These are phyloP conservation scores for Medauroidea extradentata DNA, from an alignment of 1,140 invertebrate genomes.

Conservation along the genomic window DNA sequence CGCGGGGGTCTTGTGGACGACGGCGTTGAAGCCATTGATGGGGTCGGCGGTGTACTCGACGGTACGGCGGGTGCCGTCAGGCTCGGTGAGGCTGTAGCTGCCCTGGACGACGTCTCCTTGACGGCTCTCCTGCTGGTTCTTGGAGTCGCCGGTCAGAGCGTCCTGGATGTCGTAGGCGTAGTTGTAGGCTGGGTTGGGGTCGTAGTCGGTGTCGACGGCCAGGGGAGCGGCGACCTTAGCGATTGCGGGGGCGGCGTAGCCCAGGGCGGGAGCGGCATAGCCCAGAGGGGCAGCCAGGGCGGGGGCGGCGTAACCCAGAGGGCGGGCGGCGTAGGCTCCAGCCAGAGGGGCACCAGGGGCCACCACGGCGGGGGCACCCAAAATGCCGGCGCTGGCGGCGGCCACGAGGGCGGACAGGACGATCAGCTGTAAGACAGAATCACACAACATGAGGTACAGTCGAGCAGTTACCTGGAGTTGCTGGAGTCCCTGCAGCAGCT, in stretches of 20 bases:
- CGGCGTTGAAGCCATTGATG: conserved; percentile 25
- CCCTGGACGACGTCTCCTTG: conserved; percentile 20
- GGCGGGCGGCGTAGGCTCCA: not conserved
- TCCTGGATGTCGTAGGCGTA: conserved; percentile 19
- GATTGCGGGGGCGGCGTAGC: not conserved
- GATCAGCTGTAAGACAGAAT: too few relatives aligned
- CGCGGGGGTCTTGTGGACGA: conserved; percentile 14
- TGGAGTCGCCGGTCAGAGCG: conserved; percentile 19
- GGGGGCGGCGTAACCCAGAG: conserved; percentile 1
- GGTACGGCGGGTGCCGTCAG: conserved; percentile 19
- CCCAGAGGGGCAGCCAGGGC: conserved; percentile 8
- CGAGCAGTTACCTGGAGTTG: too few relatives aligned
- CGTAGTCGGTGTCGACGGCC: conserved; percentile 20
- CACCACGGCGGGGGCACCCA: conserved; percentile 19
- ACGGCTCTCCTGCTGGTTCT: conserved; percentile 17
- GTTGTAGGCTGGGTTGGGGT: conserved; percentile 13
- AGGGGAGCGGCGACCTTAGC: conserved; percentile 24
- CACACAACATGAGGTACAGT: too few relatives aligned
- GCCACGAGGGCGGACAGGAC: conserved; percentile 20
- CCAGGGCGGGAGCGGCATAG: not conserved
- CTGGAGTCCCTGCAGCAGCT: too few relatives aligned
- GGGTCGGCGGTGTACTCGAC: conserved; percentile 23
- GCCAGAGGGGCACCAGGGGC: not conserved
- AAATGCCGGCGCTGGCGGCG: conserved; percentile 21
- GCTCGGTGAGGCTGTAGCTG: conserved; percentile 18